phyloP scores from a whole-genome alignment of 2,113 vertebrate species.

The Psilopsiagon aymara region DNA sequence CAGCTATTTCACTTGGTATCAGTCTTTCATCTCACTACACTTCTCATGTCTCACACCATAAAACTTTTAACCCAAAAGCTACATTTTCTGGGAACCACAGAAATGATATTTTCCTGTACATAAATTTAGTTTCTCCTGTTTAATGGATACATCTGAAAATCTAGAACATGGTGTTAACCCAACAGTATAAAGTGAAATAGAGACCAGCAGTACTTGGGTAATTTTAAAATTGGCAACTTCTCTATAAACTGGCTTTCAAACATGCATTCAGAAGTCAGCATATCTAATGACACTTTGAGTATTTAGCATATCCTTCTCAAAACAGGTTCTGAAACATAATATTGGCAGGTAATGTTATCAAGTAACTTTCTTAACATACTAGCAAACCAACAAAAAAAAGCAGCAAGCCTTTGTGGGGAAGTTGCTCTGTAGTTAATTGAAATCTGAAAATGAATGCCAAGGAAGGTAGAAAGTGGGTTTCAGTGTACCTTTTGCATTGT shows the following conservation, averaged over 20 bases:
- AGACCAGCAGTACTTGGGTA: background rate
- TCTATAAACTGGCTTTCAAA: background rate
- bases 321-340: background rate
- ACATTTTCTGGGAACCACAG: background rate
- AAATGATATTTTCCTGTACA: background rate
- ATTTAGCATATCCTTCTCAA: background rate
- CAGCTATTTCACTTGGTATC: background rate
- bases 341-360: background rate
- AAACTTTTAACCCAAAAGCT: background rate
- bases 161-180: background rate
- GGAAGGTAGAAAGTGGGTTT: background rate
- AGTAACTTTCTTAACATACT: background rate
- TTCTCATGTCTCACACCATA: background rate
- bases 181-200: background rate
- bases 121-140: background rate
- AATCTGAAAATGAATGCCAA: background rate
- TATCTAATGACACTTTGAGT: background rate
- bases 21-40: background rate
- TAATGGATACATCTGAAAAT: background rate
- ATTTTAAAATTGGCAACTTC: background rate
- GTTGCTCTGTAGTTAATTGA: background rate
- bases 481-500: constrained; percentile 76
- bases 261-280: background rate
- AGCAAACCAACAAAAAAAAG: background rate
- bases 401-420: background rate